Evolutionary conservation across 1,140 invertebrate species (phyloP).

Genomic region (Pemphigus obesinymphae): DNA sequence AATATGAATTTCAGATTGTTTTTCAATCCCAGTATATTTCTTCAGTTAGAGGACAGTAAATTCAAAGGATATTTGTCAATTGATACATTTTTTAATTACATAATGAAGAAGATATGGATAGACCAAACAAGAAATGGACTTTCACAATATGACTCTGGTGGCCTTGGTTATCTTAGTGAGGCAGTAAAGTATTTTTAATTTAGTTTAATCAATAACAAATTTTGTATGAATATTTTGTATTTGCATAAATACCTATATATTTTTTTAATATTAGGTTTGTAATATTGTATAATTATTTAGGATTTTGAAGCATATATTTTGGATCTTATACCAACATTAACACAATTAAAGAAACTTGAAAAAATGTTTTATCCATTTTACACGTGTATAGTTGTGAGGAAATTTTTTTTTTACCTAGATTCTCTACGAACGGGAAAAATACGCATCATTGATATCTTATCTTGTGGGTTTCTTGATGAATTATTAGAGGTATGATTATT

Average conservation of each 20-base stretch:
- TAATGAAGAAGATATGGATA: conserved; percentile 91
- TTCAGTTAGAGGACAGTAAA: conserved; percentile 77
- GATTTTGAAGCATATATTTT: conserved; percentile 93
- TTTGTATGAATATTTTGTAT: too few species aligned
- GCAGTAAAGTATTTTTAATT: conserved; percentile 56
- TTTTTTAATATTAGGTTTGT: too few species aligned
- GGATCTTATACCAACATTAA: conserved; percentile 85
- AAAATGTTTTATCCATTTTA: conserved; percentile 95
- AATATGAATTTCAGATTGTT: conserved; percentile 57
- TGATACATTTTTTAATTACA: conserved; percentile 86
- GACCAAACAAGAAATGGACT: conserved; percentile 89
- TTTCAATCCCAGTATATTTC: conserved; percentile 79
- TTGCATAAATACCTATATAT: too few species aligned
- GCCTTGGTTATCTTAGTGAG: conserved; percentile 87
- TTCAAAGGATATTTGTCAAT: conserved; percentile 75
- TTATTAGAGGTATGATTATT: conserved; percentile 65
- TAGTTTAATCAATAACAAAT: neutral
- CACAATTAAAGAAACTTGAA: conserved; percentile 82
- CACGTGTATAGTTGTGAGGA: conserved; percentile 88
- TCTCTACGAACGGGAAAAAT: conserved; percentile 80
- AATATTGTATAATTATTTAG: conserved; percentile 51
- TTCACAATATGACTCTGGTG: conserved; percentile 87
- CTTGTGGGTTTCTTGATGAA: conserved; percentile 88
- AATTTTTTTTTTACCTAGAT: conserved; percentile 94
- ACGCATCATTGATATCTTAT: conserved; percentile 84